Base-by-base conservation (phyloP, 1,140 invertebrate genomes). In the Cydia fagiglandana region DNA sequence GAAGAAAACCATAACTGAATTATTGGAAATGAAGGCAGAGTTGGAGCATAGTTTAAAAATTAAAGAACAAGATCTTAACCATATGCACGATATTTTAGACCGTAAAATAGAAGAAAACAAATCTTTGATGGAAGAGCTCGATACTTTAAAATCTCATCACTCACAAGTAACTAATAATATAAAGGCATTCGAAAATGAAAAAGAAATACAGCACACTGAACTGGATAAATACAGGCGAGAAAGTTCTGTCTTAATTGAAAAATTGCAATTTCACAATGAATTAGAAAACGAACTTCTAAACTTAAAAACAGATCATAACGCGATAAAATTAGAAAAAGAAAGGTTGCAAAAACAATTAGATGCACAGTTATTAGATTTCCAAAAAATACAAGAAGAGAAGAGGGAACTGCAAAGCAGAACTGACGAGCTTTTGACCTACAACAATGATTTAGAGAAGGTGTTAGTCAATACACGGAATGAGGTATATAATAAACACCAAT, bases 81-180 rank as follows among this genome's bases (percentile, higher is more conserved):
- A 80, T 64, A 79, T 89, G 56, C 79, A 84, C 41, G 76, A 86
- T n/a, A 79, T 64, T 12, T 78, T 92, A 47, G 81, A 89, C 79
- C 75, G 47, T 6, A 87, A 86, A 84, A 87, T 77, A 34, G 82
- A 86, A 64, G 85, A 90, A 79, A 89, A 87, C 68, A 77, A 73
- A 73, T 75, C 82, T 24, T 80, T 90, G 61, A 64, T 68, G 28
- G 64, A 80, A 75, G 77, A 86, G 75, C 78, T 90, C 9, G 75
- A 84, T 66, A 30, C 41, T 5, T 74, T 88, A 70, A 73, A 87
- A 77, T 15, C 20, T 24, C 74, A 78, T 30, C 76, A 86, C 77
- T 47, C 56, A 4, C 73, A 74, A 66, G 66, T 76, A 24, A 77
- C 77, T 70, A 79, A 79, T 70, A 82, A 84, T 74, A 81, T 91